phyloP scores from a whole-genome alignment of 2,113 vertebrate genomes.

The Cynopterus brachyotis region DNA sequence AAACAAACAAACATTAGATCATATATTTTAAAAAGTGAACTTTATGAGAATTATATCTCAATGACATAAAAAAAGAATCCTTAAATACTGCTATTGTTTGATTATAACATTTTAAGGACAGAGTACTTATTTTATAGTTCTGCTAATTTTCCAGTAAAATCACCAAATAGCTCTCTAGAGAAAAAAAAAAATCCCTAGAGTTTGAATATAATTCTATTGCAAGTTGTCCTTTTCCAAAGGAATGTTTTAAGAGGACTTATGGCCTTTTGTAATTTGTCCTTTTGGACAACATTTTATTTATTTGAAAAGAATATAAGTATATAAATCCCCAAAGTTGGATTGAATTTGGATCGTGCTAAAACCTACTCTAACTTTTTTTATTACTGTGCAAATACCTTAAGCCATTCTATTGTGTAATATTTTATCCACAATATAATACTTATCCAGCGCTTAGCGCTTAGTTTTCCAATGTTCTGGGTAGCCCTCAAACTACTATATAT shows the following conservation, averaged over 20 bases:
- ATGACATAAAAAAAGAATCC: background rate
- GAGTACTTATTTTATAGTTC: background rate
- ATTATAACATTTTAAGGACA: background rate
- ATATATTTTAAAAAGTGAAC: background rate
- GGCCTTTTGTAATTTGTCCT: background rate
- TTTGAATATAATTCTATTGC: background rate
- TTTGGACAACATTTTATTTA: background rate
- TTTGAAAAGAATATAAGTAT: constrained; percentile 33
- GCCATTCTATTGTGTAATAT: background rate
- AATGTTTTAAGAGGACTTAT: background rate
- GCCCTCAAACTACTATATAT: background rate
- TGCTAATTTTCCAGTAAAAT: background rate
- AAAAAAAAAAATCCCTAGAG: background rate
- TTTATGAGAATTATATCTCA: background rate
- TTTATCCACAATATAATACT: background rate
- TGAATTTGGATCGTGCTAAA: background rate
- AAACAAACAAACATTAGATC: background rate
- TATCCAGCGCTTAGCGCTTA: background rate
- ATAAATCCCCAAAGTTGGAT: background rate
- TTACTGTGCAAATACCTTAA: constrained; percentile 17
- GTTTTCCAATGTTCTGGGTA: background rate
- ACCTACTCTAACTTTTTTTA: background rate
- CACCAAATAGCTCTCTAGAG: background rate
- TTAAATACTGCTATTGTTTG: background rate
- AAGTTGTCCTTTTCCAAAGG: background rate